Base-by-base conservation (phyloP, 1,140 invertebrate genomes). In the Melitaea cinxia region DNA sequence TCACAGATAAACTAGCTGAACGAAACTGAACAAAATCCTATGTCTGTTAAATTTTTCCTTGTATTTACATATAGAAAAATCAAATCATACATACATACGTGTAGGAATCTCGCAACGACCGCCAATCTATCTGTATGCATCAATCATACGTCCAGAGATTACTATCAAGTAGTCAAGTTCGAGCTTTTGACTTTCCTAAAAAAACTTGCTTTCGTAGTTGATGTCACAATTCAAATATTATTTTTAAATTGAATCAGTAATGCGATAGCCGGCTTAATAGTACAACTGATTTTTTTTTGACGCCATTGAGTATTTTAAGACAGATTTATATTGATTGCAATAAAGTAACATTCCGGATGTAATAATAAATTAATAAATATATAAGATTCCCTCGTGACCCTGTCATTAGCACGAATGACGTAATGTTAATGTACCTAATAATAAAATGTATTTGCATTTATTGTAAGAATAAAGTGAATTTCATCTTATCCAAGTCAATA, bases 1-100 rank as follows among this genome's bases (percentile, higher is more conserved):
- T 95, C 62, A 94, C 91, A 3, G 91, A 92, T 26, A 93, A 93
- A 73, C 87, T 93, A 37, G 91, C 92, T 4, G 81, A 88, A 10
- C 75, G 83, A 23, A 80, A 23, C 42, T 47, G 15, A 42, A 19
- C 35, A 2, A 7, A 1, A 6, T 6, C 7, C n/a, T n/a, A n/a
- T n/a, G n/a, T n/a, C n/a, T n/a, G n/a, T n/a, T n/a, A n/a, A n/a
- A n/a, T 28, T 7, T 28, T 28, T 2, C 0, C 30, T n/a, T n/a
- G 10, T 12, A 33, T n/a, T n/a, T n/a, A n/a, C n/a, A n/a, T n/a
- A n/a, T n/a, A n/a, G n/a, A n/a, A n/a, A n/a, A n/a, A n/a, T n/a
- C n/a, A n/a, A n/a, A n/a, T n/a, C n/a, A n/a, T n/a, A n/a, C n/a
- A n/a, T n/a, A n/a, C n/a, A n/a, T n/a, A n/a, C n/a, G n/a, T n/a